These are phyloP conservation scores for Chroicocephalus ridibundus DNA, from an alignment of 2,113 vertebrate species.

Conservation along the genomic window DNA sequence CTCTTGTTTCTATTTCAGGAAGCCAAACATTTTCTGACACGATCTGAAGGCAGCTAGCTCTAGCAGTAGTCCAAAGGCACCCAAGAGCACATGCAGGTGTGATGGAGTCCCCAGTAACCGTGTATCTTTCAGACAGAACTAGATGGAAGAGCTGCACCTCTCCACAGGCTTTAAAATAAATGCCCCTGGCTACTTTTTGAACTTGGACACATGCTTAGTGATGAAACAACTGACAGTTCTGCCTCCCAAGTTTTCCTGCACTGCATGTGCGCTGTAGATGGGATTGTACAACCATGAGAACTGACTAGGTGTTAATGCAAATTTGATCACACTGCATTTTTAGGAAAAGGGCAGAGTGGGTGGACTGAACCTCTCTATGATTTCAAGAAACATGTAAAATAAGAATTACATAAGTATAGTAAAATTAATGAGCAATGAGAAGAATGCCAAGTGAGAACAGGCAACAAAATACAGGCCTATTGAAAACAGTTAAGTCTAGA, in stretches of 20 bases:
- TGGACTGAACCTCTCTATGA: background rate
- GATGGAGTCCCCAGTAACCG: background rate
- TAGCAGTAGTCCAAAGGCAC: background rate
- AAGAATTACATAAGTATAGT: background rate
- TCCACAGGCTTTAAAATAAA: background rate
- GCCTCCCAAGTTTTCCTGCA: background rate
- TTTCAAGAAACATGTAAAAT: background rate
- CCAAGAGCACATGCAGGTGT: fast-evolving
- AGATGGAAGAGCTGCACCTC: background rate
- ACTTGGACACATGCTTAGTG: background rate
- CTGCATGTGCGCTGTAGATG: background rate
- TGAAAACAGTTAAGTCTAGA: background rate
- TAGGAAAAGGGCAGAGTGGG: background rate
- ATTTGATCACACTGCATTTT: background rate
- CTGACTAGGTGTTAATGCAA: background rate
- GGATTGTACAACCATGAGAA: background rate
- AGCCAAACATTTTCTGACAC: background rate
- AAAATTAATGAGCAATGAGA: background rate
- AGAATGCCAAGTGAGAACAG: background rate
- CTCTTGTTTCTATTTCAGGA: background rate
- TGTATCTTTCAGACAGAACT: background rate
- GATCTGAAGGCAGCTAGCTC: background rate
- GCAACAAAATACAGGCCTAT: background rate
- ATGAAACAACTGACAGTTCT: background rate
- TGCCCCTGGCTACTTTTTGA: background rate